phyloP scores from a whole-genome alignment of 2,113 vertebrate species.

The Oxygymnocypris stewartii region DNA sequence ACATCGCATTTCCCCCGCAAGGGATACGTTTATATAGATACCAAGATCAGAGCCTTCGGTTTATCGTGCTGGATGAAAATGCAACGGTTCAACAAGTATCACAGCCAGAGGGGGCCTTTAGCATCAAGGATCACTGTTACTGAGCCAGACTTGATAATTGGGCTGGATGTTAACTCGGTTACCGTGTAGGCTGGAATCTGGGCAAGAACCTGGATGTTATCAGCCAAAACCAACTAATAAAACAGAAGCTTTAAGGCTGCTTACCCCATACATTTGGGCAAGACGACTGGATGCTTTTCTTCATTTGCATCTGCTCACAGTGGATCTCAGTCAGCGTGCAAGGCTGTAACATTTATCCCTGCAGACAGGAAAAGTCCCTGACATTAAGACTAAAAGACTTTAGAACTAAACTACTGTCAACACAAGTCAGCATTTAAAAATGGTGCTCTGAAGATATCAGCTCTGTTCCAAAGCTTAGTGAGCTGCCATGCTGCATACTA shows the following conservation, averaged over 20 bases:
- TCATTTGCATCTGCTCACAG: background rate
- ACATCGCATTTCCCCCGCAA: background rate
- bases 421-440: background rate
- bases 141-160: slow-evolving; percentile 26
- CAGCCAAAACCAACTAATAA: slow-evolving; percentile 9
- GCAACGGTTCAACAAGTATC: background rate
- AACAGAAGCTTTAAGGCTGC: slow-evolving; percentile 2
- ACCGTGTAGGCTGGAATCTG: background rate
- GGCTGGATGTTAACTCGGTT: slow-evolving; percentile 4
- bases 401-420: slow-evolving; percentile 11
- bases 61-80: background rate
- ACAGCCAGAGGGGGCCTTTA: slow-evolving; percentile 28
- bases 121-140: slow-evolving; percentile 8
- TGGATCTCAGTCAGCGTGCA: background rate
- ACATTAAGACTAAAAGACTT: slow-evolving; percentile 26
- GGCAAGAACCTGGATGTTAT: slow-evolving; percentile 21
- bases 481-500: background rate
- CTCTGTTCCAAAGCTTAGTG: background rate
- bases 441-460: background rate
- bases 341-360: slow-evolving; percentile 3
- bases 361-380: slow-evolving; percentile 9
- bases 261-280: background rate
- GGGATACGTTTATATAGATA: background rate
- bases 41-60: slow-evolving; percentile 15
- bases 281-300: background rate